Base-by-base conservation (phyloP, 1,140 invertebrate genomes). In the Aphaenogaster rudis region DNA sequence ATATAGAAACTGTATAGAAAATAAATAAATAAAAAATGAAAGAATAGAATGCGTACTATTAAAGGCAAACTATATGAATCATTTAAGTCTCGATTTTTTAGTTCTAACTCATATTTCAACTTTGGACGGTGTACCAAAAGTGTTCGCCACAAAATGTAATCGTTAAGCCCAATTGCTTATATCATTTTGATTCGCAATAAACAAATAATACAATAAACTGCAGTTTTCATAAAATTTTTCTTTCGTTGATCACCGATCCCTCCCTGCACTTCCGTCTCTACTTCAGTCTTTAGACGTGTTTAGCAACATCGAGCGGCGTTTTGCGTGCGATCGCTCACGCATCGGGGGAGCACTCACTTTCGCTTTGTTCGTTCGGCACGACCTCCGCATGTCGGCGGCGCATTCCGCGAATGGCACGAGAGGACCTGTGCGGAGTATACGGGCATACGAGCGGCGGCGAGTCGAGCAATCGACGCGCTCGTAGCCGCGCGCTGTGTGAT, bases 311-410 rank as follows among this genome's bases (percentile, higher is more conserved):
- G 61, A 21, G 57, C 74, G 54, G n/a, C 28, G 61, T 78, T 86
- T 86, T 80, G 72, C 82, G 82, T 79, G 28, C 61, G 80, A 84
- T 84, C 79, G 66, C 84, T 86, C 76, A 77, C 84, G 82, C 80
- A 84, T 84, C 80, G 88, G 82, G 86, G 76, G 85, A 77, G 91
- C 88, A 90, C 88, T 91, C 88, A 91, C 91, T 92, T 92, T 92
- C 91, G 90, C 91, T 92, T 92, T 92, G 91, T 92, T 91, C 90
- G 81, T 87, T 82, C 81, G 88, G 59, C 80, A 59, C 78, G 91
- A 88, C 86, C 91, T 85, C 89, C 90, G 77, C 87, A 52, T 69
- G 78, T 81, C 64, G 78, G 36, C 76, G 84, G 86, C 86, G 86
- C 89, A 91, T 92, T 92, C 91, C 91, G 76, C 86, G 88, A 90